Base-by-base conservation (phyloP, 1,140 invertebrate species). In the Diuraphis noxia region DNA sequence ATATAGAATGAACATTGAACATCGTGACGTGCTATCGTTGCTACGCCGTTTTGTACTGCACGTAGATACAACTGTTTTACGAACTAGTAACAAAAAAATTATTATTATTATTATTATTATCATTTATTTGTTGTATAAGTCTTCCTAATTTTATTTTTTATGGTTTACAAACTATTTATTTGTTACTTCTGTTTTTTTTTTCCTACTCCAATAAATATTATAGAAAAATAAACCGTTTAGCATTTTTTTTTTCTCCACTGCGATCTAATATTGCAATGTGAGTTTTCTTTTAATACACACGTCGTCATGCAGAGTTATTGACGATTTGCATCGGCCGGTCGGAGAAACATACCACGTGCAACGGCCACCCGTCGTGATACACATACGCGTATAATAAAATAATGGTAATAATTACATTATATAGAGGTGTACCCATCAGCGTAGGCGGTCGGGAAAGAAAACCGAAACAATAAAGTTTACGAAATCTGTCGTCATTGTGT, bases 391-490 rank as follows among this genome's bases (percentile, higher is more conserved):
- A 34, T 81, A 38, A 41, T n/a, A 40, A 2, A 30, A n/a, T 84
- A 84, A 84, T 84, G 7, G 21, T 49, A 49, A 86, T 36, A 36
- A 86, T 86, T 49, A 34, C 49, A 36, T 30, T 63, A 41, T 63
- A 41, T 56, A 40, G 36, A 86, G 85, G 85, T 86, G 86, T 41
- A 40, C 52, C 49, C 86, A 63, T 88, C 49, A 56, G 86, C 49
- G 52, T 88, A 63, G 86, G 86, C 86, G 86, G 86, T 63, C 49
- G 25, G 25, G 40, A 87, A 88, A 88, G 23, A 88, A 87, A 87
- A 52, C 49, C 23, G 85, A 87, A 88, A 88, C 86, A 88, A 88
- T 88, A 49, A 85, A 88, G 86, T 88, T 88, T 88, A 88, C 86
- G 86, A 63, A 88, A 88, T 63, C 86, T 38, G 49, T 88, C 86